Evolutionary conservation across 2,888 invertebrate species (phyloP).

Genomic region (Oxyteleia sp.): DNA sequence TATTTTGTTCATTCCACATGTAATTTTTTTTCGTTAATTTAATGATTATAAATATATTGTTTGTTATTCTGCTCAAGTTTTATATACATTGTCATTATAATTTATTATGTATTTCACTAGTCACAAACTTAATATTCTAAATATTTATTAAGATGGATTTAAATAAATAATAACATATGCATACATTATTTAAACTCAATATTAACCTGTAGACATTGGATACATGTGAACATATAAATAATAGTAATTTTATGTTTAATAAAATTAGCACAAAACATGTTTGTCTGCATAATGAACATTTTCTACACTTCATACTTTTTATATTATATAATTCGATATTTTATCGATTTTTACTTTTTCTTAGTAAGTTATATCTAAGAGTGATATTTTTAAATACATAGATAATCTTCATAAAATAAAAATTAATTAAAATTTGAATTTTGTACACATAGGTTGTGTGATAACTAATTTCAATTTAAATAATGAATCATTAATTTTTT

Average conservation of each 20-base stretch:
- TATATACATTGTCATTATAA: background rate
- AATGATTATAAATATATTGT: too few species aligned
- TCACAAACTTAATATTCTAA: background rate
- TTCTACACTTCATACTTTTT: constrained; percentile 30
- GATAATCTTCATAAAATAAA: too few species aligned
- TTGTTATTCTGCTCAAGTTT: too few species aligned
- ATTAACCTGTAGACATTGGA: constrained; percentile 6
- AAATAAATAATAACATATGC: constrained; percentile 10
- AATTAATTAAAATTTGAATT: too few species aligned
- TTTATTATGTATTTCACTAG: background rate
- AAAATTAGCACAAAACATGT: background rate
- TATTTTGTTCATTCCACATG: too few species aligned
- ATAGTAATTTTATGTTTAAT: constrained; percentile 19
- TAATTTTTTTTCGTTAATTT: too few species aligned
- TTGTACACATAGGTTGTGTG: too few species aligned
- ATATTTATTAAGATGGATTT: background rate
- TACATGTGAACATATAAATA: background rate
- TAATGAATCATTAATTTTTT: too few species aligned
- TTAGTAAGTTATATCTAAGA: background rate
- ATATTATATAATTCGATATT: constrained; percentile 22
- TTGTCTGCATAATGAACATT: constrained; percentile 7
- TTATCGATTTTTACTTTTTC: constrained; percentile 18
- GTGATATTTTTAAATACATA: background rate
- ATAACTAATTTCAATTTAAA: too few species aligned
- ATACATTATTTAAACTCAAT: background rate